These are phyloP conservation scores for Eleginops maclovinus DNA, from an alignment of 2,113 vertebrate species.

Conservation along the genomic window DNA sequence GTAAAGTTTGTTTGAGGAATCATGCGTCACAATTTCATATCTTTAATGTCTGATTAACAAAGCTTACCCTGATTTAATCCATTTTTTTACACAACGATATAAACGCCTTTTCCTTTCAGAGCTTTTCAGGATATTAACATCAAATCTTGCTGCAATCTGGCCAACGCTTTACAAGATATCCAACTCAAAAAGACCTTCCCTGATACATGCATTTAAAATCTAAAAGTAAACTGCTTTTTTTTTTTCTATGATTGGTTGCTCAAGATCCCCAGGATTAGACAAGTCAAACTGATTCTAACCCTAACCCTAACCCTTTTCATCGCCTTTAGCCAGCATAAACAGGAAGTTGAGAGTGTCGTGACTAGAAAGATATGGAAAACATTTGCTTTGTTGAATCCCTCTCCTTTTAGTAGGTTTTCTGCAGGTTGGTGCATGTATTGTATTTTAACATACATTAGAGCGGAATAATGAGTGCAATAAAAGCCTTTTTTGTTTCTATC, in stretches of 20 bases:
- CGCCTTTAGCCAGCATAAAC: constrained; percentile 2
- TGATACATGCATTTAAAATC: no score
- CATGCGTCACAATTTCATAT: constrained; percentile 20
- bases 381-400: not conserved
- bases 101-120: no score
- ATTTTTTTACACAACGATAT: no score
- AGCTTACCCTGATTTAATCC: not conserved
- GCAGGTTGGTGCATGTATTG: not conserved
- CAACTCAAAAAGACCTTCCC: not conserved
- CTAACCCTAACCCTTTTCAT: not conserved
- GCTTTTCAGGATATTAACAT: not conserved
- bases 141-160: not conserved
- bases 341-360: not conserved
- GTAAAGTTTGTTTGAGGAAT: constrained; percentile 13
- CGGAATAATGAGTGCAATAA: not conserved
- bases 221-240: constrained; percentile 3
- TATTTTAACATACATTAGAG: not conserved
- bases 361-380: not conserved
- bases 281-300: constrained; percentile 16
- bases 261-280: constrained; percentile 24
- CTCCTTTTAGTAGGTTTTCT: not conserved
- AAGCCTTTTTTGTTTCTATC: not conserved
- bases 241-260: constrained; percentile 23
- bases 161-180: not conserved
- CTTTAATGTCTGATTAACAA: not conserved